Conservation (phyloP, 2,113 vertebrate species). For the Phalacrocorax carbo region DNA sequence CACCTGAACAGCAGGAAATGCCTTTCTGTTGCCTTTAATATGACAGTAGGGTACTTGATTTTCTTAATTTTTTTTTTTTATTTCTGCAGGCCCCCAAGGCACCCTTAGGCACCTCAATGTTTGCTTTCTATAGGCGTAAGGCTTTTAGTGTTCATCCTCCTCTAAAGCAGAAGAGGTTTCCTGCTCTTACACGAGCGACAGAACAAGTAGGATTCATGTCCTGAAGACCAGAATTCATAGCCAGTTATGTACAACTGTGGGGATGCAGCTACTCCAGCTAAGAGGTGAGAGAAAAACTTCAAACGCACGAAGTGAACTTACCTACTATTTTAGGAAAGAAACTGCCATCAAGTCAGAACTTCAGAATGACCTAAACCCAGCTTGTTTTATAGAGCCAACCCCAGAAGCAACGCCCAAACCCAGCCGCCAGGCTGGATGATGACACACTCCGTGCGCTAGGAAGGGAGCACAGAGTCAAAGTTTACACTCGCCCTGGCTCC, state of each 20-base stretch:
- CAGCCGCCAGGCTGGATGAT: background rate
- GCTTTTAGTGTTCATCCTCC: background rate
- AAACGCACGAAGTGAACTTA: accelerated
- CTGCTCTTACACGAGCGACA: background rate
- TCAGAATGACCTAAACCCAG: background rate
- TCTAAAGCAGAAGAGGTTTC: background rate
- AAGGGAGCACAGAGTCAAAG: background rate
- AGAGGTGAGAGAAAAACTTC: background rate
- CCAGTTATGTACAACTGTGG: accelerated
- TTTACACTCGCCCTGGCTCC: background rate
- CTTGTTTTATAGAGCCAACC: accelerated
- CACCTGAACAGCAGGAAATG: background rate
- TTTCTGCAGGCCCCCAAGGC: background rate
- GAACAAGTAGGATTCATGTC: background rate
- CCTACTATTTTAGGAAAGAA: background rate
- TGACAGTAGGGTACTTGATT: accelerated
- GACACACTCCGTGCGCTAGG: background rate
- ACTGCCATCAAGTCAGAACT: background rate
- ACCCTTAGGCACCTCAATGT: background rate
- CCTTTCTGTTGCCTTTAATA: background rate
- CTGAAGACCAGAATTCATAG: background rate
- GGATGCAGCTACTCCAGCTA: background rate
- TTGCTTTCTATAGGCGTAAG: background rate
- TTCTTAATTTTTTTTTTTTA: background rate
- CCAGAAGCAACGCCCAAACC: background rate